A percentile compares a stretch with the other conserved stretches of the same genome.
phyloP scores from a whole-genome alignment of 2,888 invertebrate species.

The Rhagonycha lutea region DNA sequence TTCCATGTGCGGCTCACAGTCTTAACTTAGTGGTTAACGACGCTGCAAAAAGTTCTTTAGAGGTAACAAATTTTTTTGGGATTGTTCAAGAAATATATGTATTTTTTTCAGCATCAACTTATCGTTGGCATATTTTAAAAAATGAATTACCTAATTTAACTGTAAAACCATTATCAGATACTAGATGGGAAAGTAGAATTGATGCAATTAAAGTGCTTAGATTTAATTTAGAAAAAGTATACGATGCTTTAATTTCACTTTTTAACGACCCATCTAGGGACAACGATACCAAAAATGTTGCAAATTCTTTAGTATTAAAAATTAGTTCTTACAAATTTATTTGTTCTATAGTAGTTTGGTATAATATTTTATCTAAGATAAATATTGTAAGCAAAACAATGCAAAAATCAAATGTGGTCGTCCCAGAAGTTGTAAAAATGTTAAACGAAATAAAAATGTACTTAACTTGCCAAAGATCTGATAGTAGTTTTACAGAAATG shows the following conservation, averaged over 20 bases:
- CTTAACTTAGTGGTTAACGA: slow-evolving; percentile 3
- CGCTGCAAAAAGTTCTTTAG: neutral
- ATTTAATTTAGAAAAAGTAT: no score
- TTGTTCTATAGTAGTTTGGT: neutral
- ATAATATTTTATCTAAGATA: neutral
- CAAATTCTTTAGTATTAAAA: neutral
- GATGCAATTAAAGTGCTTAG: no score
- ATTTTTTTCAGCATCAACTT: neutral
- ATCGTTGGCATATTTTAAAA: neutral
- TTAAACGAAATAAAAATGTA: neutral
- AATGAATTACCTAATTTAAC: no score
- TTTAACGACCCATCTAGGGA: neutral
- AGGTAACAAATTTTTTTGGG: neutral
- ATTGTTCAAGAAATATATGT: neutral
- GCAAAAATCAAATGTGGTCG: neutral
- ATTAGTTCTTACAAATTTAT: no score
- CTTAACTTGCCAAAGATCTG: neutral
- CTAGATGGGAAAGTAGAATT: no score
- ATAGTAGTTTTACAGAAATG: neutral
- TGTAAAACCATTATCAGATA: no score
- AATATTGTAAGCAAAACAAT: neutral
- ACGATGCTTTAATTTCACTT: no score
- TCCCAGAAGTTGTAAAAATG: neutral
- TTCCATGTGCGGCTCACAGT: slow-evolving; percentile 1
- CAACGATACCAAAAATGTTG: neutral